Conservation (phyloP, 1,140 invertebrate species). For the Aphidius gifuensis region DNA sequence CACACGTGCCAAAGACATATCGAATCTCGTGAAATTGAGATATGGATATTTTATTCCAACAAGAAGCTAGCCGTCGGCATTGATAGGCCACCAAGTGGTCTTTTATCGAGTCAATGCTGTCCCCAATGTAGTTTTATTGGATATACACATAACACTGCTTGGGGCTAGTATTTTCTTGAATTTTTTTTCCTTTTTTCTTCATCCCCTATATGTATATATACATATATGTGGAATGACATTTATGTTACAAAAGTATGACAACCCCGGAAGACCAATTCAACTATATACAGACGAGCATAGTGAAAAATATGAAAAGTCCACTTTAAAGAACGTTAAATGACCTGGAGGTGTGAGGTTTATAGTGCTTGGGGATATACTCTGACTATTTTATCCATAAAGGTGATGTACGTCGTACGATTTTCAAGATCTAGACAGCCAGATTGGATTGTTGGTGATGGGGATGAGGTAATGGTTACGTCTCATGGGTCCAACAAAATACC, state of each 20-base stretch:
- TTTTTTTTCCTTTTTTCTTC: too few relatives aligned
- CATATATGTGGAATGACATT: background rate
- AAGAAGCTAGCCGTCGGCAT: constrained; percentile 26
- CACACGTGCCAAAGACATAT: constrained; percentile 11
- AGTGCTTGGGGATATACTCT: constrained; percentile 28
- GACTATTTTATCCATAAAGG: constrained; percentile 33
- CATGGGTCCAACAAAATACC: background rate
- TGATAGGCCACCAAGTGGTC: constrained; percentile 38
- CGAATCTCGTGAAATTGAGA: constrained; percentile 15
- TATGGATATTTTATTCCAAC: constrained; percentile 27
- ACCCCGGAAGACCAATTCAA: constrained; percentile 39
- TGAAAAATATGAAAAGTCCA: constrained; percentile 35
- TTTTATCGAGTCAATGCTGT: constrained; percentile 42
- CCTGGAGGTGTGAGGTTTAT: constrained; percentile 40
- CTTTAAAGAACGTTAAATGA: constrained; percentile 43
- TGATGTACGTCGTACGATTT: constrained; percentile 37
- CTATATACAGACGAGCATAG: constrained; percentile 34
- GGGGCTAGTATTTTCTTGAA: background rate
- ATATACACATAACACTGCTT: background rate
- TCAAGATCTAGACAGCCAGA: constrained; percentile 32
- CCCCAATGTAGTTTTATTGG: constrained; percentile 35
- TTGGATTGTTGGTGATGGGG: constrained; percentile 27
- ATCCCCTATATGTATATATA: too few relatives aligned
- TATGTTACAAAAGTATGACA: constrained; percentile 14
- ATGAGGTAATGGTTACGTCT: too few relatives aligned